Base-by-base conservation (phyloP, 2,888 invertebrate genomes). In the Notodonta ziczac region DNA sequence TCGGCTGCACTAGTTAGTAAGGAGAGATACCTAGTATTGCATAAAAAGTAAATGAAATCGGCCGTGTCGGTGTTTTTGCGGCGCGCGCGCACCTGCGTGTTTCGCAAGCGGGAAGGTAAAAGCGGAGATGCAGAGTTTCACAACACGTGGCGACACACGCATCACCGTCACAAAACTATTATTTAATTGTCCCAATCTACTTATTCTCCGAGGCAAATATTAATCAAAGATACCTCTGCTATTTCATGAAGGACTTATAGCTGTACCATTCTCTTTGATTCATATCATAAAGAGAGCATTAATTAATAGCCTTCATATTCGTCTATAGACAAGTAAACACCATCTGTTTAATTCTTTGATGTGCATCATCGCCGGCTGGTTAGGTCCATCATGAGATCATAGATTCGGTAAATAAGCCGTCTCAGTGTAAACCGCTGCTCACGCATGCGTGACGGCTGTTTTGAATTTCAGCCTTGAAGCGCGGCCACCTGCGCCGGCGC, bases 401-500 rank as follows among this genome's bases (percentile, higher is more conserved):
- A 77, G 76, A 74, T 81, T 86, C 74, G 69, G 82, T 83, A 81
- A 86, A 86, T 78, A 81, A 78, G 65, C 62, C 66, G 65, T 69
- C 59, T 59, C 56, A 60, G 86, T 84, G 81, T 83, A 85, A 89
- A 83, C 85, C 86, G 83, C 85, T 85, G 88, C 80, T 87, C 90
- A 87, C 85, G 90, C 91, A 91, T 91, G 91, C 93, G 88, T 91
- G 92, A 91, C 91, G 90, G 85, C 90, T 92, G 93, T 90, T 93
- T 93, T 91, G 93, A 91, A 92, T 93, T 93, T 93, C 92, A 93
- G 93, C 93, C 93, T 93, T 93, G 93, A 92, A 94, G 93, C 92
- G 90, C 90, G 89, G 90, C 89, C 94, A 94, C 94, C 94, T 94
- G 94, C 94, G 94, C 94, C 94, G 94, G 92, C 94, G 95, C 94